Conservation (phyloP, 2,797 vertebrate species). For the Emydoidea blandingii region DNA sequence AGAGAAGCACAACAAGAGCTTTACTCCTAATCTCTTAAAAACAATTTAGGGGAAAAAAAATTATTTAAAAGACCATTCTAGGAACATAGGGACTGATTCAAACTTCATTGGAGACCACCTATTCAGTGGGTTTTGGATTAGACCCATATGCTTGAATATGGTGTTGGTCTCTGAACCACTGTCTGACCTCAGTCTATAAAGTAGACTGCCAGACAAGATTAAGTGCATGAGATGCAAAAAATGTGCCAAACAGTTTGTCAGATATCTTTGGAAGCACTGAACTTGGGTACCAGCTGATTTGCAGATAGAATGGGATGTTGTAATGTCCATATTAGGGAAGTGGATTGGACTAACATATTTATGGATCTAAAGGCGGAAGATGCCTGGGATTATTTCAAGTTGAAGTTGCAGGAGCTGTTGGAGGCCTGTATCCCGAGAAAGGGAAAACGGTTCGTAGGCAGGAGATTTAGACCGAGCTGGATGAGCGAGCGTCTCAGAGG, state of each 20-base stretch:
- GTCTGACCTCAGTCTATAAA: neutral
- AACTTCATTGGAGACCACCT: neutral
- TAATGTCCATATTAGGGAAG: neutral
- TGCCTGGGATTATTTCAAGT: no score
- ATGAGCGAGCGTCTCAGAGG: no score
- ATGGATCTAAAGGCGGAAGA: no score
- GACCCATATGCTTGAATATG: neutral
- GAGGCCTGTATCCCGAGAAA: no score
- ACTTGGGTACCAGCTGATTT: neutral
- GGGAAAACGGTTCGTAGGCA: no score
- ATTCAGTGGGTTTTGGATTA: neutral
- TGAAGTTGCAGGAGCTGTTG: no score
- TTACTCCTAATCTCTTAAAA: neutral
- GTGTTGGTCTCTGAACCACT: neutral
- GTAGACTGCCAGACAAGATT: neutral
- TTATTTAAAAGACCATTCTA: neutral
- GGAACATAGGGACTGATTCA: neutral
- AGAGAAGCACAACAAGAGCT: neutral
- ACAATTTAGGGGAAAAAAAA: neutral
- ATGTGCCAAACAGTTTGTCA: neutral
- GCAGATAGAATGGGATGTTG: neutral
- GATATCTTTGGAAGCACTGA: neutral
- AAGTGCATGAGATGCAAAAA: neutral
- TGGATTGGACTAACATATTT: no score
- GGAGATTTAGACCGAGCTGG: no score